Evolutionary conservation across 2,797 vertebrate species (phyloP), one percentile per base, ranked within the genome.

Genomic region (Paguma larvata): DNA sequence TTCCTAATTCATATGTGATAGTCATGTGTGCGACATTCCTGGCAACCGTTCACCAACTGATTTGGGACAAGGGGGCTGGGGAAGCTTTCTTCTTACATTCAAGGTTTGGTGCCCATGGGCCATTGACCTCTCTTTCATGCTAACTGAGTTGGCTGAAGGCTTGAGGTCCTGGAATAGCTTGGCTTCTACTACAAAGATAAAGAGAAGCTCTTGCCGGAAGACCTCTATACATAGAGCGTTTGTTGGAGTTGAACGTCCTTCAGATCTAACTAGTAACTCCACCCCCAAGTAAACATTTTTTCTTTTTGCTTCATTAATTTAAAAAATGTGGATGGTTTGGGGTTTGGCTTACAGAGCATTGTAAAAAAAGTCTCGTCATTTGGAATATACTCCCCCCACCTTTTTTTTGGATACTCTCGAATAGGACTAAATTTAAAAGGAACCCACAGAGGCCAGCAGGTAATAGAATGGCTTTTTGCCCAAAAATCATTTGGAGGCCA

Each of bases 231-330:
- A 48, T 16, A 53, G 23, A 23, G 75, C 63, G 65, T 95, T 85
- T 72, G 23, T 44, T 72, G 75, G n/a, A 41, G 18, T 56, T 82
- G 73, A 93, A 86, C 13, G 75, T 38, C 14, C 56, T 48, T 72
- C 56, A 93, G 11, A 44, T 96, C 34, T 73, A 51, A 75, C n/a
- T n/a, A n/a, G 51, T 63, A 70, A n/a, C 38, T 48, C 59, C 72
- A 63, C 10, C 7, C 38, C 23, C 32, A 70, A 70, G 32, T 51
- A 68, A 56, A 56, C 67, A 11, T 38, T 34, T 92, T 73, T 75
- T 32, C 15, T 92, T 89, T 88, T 70, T 82, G 41, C n/a, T 93
- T 92, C 63, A 78, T 97, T 92, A 68, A 93, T 85, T 92, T 78
- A 2, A 67, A 95, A 72, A 83, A 67, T 51, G 48, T 88, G 48